A percentile compares a stretch with the other conserved stretches of the same genome.
Evolutionary conservation across 1,140 invertebrate species (phyloP).

Genomic region (Onthophagus taurus): DNA sequence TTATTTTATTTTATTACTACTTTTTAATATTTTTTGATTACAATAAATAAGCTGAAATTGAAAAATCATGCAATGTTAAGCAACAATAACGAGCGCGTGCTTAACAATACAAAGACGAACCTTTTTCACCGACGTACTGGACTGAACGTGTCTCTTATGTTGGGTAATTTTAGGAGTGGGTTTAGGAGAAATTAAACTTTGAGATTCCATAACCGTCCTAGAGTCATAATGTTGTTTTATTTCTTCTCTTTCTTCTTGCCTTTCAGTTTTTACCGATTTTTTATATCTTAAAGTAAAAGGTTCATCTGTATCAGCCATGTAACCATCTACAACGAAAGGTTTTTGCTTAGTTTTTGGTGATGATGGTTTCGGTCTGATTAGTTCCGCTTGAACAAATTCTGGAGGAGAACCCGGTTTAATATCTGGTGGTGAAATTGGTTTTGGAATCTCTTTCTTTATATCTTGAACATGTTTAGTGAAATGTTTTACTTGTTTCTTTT

Average conservation of each 20-base stretch:
- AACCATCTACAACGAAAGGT: constrained; percentile 42
- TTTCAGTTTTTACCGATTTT: constrained; percentile 32
- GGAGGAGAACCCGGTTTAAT: constrained; percentile 47
- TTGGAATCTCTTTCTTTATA: constrained; percentile 16
- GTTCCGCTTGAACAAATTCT: constrained; percentile 39
- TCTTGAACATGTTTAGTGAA: constrained; percentile 17
- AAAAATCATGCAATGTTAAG: too few relatives aligned
- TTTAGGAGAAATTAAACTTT: constrained; percentile 23
- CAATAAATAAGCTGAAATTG: too few relatives aligned
- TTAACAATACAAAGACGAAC: constrained; percentile 27
- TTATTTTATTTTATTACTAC: too few relatives aligned
- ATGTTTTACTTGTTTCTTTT: constrained; percentile 27
- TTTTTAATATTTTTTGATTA: too few relatives aligned
- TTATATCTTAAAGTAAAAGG: constrained; percentile 37
- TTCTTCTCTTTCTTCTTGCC: constrained; percentile 28
- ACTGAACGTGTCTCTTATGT: constrained; percentile 20
- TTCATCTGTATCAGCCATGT: constrained; percentile 65
- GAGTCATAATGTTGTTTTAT: constrained; percentile 25
- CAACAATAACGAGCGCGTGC: too few relatives aligned
- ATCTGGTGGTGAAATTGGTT: constrained; percentile 26
- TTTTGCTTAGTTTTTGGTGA: constrained; percentile 49
- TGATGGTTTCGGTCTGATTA: constrained; percentile 40
- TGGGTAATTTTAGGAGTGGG: constrained; percentile 22
- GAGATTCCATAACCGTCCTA: too few relatives aligned
- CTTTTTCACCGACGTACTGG: constrained; percentile 32